phyloP scores from a whole-genome alignment of 2,797 vertebrate genomes.

The Enteromius afrohamiltoni region DNA sequence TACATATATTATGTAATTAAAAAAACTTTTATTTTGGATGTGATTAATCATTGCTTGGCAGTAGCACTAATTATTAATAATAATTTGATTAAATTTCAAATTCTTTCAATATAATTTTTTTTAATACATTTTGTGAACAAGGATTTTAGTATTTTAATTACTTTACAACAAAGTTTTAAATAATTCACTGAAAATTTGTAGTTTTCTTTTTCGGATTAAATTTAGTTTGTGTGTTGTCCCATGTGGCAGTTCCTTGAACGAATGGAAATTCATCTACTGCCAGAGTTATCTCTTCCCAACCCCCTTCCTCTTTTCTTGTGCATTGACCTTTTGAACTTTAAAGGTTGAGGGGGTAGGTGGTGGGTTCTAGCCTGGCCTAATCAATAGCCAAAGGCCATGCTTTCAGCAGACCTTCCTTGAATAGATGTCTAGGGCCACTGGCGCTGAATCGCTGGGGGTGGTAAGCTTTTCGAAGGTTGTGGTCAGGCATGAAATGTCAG shows the following conservation, averaged over 20 bases:
- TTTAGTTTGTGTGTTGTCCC: neutral
- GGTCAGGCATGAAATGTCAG: slow-evolving; percentile 64
- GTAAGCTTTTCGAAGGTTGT: slow-evolving; percentile 56
- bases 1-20: too few species aligned
- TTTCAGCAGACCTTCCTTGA: slow-evolving; percentile 55
- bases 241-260: slow-evolving; percentile 29
- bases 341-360: slow-evolving; percentile 52
- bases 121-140: neutral
- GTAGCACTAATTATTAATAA: too few species aligned
- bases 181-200: neutral
- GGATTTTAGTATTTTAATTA: neutral
- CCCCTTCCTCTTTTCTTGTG: slow-evolving; percentile 61
- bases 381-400: slow-evolving; percentile 71
- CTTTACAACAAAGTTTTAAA: neutral
- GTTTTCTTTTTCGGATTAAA: neutral
- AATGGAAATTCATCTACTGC: slow-evolving; percentile 71
- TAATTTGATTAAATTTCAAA: too few species aligned
- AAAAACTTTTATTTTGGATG: too few species aligned
- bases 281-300: slow-evolving; percentile 42
- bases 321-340: slow-evolving; percentile 70
- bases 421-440: slow-evolving; percentile 45
- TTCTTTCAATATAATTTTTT: neutral
- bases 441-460: slow-evolving; percentile 37
- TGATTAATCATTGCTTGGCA: too few species aligned
- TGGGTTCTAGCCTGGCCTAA: slow-evolving; percentile 55